These are phyloP conservation scores for Artibeus lituratus DNA, from an alignment of 2,797 vertebrate genomes.

Conservation along the genomic window DNA sequence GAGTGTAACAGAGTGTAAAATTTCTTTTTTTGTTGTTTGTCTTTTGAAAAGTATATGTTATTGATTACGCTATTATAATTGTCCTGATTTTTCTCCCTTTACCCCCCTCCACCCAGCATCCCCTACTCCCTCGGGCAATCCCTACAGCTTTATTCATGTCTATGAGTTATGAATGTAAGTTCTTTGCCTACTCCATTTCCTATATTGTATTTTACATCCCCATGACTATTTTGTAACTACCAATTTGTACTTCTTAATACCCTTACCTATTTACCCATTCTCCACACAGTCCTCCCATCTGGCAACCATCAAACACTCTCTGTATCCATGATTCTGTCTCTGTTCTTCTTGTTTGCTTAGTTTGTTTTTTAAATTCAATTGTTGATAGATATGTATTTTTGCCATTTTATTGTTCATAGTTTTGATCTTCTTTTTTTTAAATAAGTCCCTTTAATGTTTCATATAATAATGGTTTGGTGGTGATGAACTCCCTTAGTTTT, in stretches of 20 bases:
- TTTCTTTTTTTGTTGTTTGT: neutral
- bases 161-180: neutral
- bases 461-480: neutral
- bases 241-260: neutral
- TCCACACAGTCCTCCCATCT: neutral
- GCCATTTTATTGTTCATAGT: neutral
- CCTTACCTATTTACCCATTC: neutral
- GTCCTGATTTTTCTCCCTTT: neutral
- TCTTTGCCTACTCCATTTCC: neutral
- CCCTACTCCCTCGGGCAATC: neutral
- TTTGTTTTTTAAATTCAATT: neutral
- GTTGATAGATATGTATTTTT: neutral
- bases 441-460: neutral
- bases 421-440: neutral
- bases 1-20: no score
- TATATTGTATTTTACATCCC: neutral
- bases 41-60: neutral
- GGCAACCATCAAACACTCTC: no score
- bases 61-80: neutral
- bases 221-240: neutral
- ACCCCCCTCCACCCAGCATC: neutral
- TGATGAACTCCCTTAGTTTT: neutral
- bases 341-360: neutral
- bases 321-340: neutral
- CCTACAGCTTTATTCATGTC: neutral